Percentiles rank a stretch among this genome's conserved stretches.
These are phyloP conservation scores for Ceryle rudis DNA, from an alignment of 2,797 vertebrate species.

Conservation along the genomic window DNA sequence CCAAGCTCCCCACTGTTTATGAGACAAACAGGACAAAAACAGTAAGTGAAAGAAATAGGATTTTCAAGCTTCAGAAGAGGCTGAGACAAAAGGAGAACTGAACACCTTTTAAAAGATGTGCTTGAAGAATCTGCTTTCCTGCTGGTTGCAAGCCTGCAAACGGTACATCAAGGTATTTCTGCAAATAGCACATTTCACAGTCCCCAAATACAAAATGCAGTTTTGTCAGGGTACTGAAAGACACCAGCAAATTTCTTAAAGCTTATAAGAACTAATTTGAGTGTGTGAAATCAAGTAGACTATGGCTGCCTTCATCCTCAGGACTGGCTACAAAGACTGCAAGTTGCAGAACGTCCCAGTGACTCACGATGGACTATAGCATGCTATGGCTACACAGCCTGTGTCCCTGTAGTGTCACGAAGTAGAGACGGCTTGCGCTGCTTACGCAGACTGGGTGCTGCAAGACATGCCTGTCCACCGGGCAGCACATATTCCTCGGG, in stretches of 20 bases:
- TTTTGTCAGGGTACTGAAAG: background rate
- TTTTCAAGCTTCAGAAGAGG: conserved; percentile 31
- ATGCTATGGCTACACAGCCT: rapidly evolving
- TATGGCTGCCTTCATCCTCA: background rate
- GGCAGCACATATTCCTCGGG: background rate
- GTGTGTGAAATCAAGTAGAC: background rate
- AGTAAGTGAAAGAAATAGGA: background rate
- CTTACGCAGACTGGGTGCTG: background rate
- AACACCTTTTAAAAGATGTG: background rate
- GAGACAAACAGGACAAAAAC: conserved; percentile 17
- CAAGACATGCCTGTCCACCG: background rate
- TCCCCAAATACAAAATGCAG: background rate
- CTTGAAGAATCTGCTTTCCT: background rate
- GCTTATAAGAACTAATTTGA: background rate
- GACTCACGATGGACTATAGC: background rate
- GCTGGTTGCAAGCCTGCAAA: background rate
- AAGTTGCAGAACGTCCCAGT: background rate
- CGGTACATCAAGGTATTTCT: background rate
- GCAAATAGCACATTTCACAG: background rate
- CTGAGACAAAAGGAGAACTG: conserved; percentile 6
- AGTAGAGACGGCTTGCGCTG: background rate
- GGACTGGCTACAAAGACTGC: background rate
- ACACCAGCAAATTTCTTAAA: background rate
- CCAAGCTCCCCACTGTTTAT: background rate
- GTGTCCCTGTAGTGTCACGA: rapidly evolving